A percentile compares a stretch with the other conserved stretches of the same genome.
Conservation (phyloP, 2,113 vertebrate genomes). For the Ia io region DNA sequence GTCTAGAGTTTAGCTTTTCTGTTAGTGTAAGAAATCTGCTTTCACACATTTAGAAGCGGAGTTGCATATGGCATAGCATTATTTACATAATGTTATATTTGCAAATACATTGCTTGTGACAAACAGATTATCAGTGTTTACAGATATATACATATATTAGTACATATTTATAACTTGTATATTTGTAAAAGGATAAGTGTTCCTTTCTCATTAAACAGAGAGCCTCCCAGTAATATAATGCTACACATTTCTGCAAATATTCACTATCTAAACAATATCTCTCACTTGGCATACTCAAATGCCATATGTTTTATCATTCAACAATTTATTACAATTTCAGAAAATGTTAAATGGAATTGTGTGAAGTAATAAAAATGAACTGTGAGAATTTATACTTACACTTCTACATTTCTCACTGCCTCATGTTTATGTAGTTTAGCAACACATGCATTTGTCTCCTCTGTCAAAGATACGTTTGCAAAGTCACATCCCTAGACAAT, state of each 20-base stretch:
- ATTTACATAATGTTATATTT: constrained; percentile 57
- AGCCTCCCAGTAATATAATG: constrained; percentile 17
- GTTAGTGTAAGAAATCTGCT: background rate
- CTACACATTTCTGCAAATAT: constrained; percentile 38
- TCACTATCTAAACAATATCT: constrained; percentile 48
- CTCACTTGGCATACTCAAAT: constrained; percentile 58
- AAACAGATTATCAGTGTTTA: constrained; percentile 45
- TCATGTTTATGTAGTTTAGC: constrained; percentile 35
- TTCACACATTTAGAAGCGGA: background rate
- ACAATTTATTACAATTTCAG: constrained; percentile 66
- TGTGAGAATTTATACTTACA: constrained; percentile 15
- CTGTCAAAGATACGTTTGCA: constrained; percentile 61
- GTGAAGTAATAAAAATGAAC: constrained; percentile 59
- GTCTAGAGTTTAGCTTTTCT: background rate
- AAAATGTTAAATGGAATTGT: constrained; percentile 63
- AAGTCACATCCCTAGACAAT: constrained; percentile 63
- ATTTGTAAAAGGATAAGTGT: constrained; percentile 42
- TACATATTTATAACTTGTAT: constrained; percentile 27
- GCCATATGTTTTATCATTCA: constrained; percentile 64
- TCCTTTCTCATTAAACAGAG: constrained; percentile 64
- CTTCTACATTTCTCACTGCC: constrained; percentile 42
- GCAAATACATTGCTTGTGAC: constrained; percentile 35
- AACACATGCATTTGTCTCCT: background rate
- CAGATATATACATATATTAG: constrained; percentile 30
- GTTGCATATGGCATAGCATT: background rate